Evolutionary conservation across 2,797 vertebrate genomes (phyloP), one percentile per base, ranked within the genome.

Genomic region (Helicolenus hilgendorfi): DNA sequence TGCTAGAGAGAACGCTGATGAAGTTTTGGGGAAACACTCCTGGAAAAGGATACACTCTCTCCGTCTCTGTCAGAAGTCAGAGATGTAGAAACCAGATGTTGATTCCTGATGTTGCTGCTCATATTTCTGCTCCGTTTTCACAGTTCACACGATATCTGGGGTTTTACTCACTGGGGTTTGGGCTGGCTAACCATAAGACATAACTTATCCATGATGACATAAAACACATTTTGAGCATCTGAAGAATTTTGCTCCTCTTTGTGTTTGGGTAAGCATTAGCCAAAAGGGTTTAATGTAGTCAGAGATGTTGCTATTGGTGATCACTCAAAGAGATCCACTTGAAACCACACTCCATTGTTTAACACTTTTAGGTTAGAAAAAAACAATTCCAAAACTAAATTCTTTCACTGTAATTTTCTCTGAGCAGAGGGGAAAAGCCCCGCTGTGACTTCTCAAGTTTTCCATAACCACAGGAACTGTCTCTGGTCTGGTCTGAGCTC

Each of bases 21-120:
- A 86, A 71, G 58, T 74, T 29, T 77, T 15, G 77, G 84, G 79
- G 80, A 85, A 91, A 89, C 83, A 79, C 81, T 90, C 29, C 82
- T 89, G 84, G 84, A 94, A 87, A 59, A 53, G 59, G 70, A 81
- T 64, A 49, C 68, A 53, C 71, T 72, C 64, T 80, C 60, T 72
- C 29, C 4, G 35, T 86, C 80, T 90, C 77, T 49, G 71, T 96
- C 89, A 93, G 56, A 88, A 68, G 83, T 92, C 80, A 76, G 72
- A 92, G 62, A 91, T 94, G 83, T 85, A 69, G n/a, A 95, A 92
- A 94, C 85, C 94, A 96, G 95, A 96, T 95, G 95, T 89, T 36
- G 67, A 89, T 64, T 89, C 78, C 77, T 77, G 58, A 85, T 36
- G 81, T 83, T 77, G 33, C 53, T 38, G 18, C 69, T 77, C 74